Conservation (phyloP, 1,140 invertebrate genomes). For the Meloidogyne exigua region DNA sequence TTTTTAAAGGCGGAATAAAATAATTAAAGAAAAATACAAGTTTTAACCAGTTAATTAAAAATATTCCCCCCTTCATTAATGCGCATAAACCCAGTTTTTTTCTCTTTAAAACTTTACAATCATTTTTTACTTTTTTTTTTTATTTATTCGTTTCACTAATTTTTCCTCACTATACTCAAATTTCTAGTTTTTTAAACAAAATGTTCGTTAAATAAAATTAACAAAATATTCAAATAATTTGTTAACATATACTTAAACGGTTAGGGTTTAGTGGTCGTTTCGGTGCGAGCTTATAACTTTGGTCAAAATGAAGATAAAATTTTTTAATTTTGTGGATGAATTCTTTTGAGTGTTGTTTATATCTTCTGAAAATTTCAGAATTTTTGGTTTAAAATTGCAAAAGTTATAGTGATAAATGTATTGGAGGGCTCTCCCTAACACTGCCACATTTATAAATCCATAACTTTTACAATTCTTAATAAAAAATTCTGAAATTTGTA, state of each 20-base stretch:
- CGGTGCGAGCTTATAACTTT: neutral
- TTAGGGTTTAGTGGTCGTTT: neutral
- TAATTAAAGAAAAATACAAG: too few species aligned
- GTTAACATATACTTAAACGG: neutral
- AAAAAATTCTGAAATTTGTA: neutral
- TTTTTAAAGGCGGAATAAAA: too few species aligned
- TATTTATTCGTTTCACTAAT: neutral
- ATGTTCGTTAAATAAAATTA: neutral
- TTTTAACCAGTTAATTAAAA: too few species aligned
- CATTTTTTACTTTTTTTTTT: neutral
- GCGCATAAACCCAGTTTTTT: neutral
- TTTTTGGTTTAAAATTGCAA: neutral
- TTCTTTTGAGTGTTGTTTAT: neutral
- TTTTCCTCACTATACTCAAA: neutral
- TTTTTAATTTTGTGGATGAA: neutral
- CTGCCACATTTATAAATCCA: neutral
- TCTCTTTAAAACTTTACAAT: neutral
- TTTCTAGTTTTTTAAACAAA: neutral
- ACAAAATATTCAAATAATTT: neutral
- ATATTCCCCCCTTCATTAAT: too few species aligned
- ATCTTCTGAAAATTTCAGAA: neutral
- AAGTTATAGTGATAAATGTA: too few species aligned
- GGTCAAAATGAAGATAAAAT: neutral
- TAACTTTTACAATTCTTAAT: neutral
- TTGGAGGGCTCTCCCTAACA: too few species aligned